A percentile compares a stretch with the other conserved stretches of the same genome.
These are phyloP conservation scores for Calephelis perditalis DNA, from an alignment of 2,888 invertebrate genomes.

Conservation along the genomic window DNA sequence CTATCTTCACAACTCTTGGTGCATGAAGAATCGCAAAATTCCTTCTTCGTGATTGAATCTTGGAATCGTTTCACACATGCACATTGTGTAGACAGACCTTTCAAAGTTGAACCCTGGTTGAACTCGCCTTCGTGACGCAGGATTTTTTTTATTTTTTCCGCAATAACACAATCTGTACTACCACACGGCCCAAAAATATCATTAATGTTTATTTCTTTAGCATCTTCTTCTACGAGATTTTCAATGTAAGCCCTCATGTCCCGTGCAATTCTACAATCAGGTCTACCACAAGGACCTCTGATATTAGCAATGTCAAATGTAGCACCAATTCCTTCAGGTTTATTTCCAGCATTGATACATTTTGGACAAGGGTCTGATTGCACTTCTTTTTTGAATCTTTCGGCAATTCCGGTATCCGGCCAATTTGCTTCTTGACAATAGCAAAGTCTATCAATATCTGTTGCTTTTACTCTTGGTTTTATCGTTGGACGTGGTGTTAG, in stretches of 20 bases:
- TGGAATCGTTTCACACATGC: constrained; percentile 59
- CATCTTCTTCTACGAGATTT: constrained; percentile 60
- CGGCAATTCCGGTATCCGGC: constrained; percentile 56
- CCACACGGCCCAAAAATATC: constrained; percentile 66
- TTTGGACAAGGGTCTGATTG: constrained; percentile 54
- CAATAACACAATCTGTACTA: constrained; percentile 58
- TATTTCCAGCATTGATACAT: constrained; percentile 49
- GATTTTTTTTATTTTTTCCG: constrained; percentile 58
- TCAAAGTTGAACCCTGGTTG: constrained; percentile 37
- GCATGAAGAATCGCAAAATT: constrained; percentile 46
- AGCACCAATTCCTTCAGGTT: constrained; percentile 32
- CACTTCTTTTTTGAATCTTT: constrained; percentile 53
- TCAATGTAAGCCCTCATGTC: constrained; percentile 60
- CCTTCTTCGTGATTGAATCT: constrained; percentile 41
- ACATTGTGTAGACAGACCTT: constrained; percentile 64
- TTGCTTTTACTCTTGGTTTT: constrained; percentile 58
- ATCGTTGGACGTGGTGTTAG: constrained; percentile 61
- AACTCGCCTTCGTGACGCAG: constrained; percentile 58
- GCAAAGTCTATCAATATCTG: constrained; percentile 63
- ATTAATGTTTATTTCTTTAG: constrained; percentile 49
- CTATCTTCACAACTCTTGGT: constrained; percentile 48
- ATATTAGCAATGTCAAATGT: constrained; percentile 62
- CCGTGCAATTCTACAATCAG: constrained; percentile 66
- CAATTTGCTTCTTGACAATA: constrained; percentile 61
- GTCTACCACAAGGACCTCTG: constrained; percentile 63